Conservation (phyloP, 2,888 invertebrate species). For the Creontiades dilutus region DNA sequence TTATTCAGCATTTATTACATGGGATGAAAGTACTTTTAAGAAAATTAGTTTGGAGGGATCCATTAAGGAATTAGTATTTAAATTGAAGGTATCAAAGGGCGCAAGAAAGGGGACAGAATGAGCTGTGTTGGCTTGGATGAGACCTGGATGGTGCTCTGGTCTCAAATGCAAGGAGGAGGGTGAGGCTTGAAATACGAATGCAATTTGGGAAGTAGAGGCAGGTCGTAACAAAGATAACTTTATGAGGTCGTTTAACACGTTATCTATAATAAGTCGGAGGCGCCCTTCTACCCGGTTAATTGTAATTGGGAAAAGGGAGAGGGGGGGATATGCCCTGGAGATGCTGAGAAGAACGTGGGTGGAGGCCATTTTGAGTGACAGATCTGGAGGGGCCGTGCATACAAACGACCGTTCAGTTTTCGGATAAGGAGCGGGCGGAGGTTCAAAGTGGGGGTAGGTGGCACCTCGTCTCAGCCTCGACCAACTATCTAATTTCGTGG, state of each 20-base stretch:
- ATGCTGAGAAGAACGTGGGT: slow-evolving; percentile 57
- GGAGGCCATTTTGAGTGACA: slow-evolving; percentile 74
- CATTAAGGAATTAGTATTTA: slow-evolving; percentile 73
- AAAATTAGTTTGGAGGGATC: slow-evolving; percentile 54
- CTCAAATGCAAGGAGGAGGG: slow-evolving; percentile 32
- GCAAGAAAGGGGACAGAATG: slow-evolving; percentile 62
- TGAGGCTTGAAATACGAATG: slow-evolving; percentile 70
- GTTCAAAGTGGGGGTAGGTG: background rate
- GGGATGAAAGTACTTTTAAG: slow-evolving; percentile 42
- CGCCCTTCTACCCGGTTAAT: slow-evolving; percentile 60
- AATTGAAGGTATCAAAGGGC: slow-evolving; percentile 70
- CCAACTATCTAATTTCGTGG: background rate
- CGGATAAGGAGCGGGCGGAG: background rate
- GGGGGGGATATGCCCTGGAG: slow-evolving; percentile 33
- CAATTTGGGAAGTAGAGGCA: slow-evolving; percentile 71
- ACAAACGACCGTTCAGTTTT: slow-evolving; percentile 61
- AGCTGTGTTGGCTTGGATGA: slow-evolving; percentile 21
- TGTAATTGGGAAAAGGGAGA: slow-evolving; percentile 69
- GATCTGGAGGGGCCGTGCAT: slow-evolving; percentile 67
- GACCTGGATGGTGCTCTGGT: background rate
- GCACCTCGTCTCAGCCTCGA: background rate
- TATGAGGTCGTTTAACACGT: slow-evolving; percentile 75
- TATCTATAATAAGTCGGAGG: slow-evolving; percentile 74
- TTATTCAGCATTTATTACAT: slow-evolving; percentile 35
- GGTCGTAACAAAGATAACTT: slow-evolving; percentile 73